Base-by-base conservation (phyloP, 2,888 invertebrate genomes). In the Parnassius glacialis region DNA sequence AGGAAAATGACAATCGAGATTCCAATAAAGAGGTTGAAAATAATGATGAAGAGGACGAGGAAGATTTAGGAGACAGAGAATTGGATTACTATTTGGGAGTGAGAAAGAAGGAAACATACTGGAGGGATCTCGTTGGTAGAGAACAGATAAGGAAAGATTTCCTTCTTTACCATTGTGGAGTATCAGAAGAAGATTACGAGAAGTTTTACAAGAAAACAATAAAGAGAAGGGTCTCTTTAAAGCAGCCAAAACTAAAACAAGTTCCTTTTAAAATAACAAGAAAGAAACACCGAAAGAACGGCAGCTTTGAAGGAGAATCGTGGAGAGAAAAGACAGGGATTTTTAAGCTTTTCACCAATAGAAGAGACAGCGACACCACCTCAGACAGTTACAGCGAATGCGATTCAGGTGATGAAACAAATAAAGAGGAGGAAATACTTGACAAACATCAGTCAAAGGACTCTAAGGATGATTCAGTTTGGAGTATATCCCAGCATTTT, bases 341-440 rank as follows among this genome's bases (percentile, higher is more conserved):
- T 59, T 89, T 90, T 48, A 90, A 84, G 72, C 66, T 91, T 13
- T 91, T 91, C 61, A 74, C 79, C 0, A 80, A 81, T 47, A 84
- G 76, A 72, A 78, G 82, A 64, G 87, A 89, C 20, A 89, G 86
- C 66, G 88, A 87, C 62, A 83, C 89, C 0, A 86, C 87, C 0
- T 88, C 90, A 2, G 90, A 90, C 65, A 90, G 90, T 70, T 91
- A 90, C 70, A 91, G 91, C 63, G 90, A 90, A 68, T 90, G 85
- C 63, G 90, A 90, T 55, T 85, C 87, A 2, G 81, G 78, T 54
- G 63, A 59, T 9, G 48, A 13, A n/a, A 48, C 10, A 48, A 13
- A 13, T 13, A 13, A 45, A 45, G 45, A 45, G 9, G 75, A 71
- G 9, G 64, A 65, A 10, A 65, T 58, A 11, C 25, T 60, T 9